Conservation (phyloP, 1,140 invertebrate species). For the Sinella curviseta region DNA sequence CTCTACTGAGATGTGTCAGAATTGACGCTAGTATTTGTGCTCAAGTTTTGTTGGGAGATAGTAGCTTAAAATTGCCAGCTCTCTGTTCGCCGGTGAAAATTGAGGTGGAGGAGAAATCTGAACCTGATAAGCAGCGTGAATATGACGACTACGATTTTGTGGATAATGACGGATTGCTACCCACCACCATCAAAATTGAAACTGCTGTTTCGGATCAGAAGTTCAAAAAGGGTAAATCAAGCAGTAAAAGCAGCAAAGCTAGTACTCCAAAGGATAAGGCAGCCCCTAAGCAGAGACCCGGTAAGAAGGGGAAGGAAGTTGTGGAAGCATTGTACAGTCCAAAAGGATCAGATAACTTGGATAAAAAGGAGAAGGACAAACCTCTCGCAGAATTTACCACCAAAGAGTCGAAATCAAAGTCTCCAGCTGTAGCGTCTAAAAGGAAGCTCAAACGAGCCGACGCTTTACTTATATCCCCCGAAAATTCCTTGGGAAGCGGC, state of each 20-base stretch:
- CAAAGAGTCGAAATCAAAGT: not conserved
- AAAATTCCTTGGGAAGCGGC: not conserved
- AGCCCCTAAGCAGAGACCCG: not conserved
- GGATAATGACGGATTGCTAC: not conserved
- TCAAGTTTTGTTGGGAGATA: conserved; percentile 33
- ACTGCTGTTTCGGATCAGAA: not conserved
- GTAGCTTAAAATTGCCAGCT: not conserved
- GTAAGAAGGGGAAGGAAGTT: not conserved
- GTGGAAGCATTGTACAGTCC: too few species aligned
- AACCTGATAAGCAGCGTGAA: too few species aligned
- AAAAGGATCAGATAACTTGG: too few species aligned
- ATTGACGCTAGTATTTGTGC: conserved; percentile 41
- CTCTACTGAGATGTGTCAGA: conserved; percentile 32
- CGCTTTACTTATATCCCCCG: not conserved
- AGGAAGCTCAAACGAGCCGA: not conserved
- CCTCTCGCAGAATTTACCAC: not conserved
- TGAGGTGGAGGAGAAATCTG: not conserved
- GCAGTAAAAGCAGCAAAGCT: too few species aligned
- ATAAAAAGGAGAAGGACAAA: not conserved
- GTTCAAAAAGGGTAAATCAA: not conserved
- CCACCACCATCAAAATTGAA: not conserved
- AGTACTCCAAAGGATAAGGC: too few species aligned
- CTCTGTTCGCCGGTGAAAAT: not conserved
- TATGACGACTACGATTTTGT: conserved; percentile 2
- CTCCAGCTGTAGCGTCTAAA: not conserved